phyloP scores from a whole-genome alignment of 2,797 vertebrate species.

The Gallinago stenura region DNA sequence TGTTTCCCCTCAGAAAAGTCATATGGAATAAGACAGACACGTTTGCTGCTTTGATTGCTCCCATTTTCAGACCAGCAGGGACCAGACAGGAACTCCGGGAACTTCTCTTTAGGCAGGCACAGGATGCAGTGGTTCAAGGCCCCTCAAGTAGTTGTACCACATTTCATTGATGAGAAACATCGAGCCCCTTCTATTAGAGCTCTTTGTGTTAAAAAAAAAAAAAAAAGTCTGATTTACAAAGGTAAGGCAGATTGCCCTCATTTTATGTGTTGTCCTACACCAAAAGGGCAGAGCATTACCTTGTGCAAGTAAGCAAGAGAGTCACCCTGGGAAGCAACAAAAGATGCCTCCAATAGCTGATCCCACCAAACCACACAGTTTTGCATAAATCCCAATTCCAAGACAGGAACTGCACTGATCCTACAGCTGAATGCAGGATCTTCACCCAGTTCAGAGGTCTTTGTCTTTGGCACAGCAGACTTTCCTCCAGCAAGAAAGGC shows the following conservation, averaged over 20 bases:
- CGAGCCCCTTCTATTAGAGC: not conserved
- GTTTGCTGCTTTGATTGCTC: not conserved
- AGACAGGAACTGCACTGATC: not conserved
- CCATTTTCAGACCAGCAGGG: not conserved
- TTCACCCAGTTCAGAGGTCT: not conserved
- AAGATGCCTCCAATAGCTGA: not conserved
- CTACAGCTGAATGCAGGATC: not conserved
- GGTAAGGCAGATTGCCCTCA: not conserved
- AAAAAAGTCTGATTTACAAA: not conserved
- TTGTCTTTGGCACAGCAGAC: not conserved
- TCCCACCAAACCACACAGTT: not conserved
- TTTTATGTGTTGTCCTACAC: not conserved
- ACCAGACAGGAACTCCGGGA: not conserved
- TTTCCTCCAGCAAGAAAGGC: not conserved
- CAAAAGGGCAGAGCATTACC: not conserved
- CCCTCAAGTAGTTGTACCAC: not conserved
- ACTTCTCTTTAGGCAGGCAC: not conserved
- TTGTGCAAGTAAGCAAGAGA: not conserved
- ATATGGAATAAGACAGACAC: not conserved
- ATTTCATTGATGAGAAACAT: not conserved
- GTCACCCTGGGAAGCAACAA: not conserved
- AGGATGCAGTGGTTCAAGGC: not conserved
- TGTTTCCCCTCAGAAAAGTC: slow-evolving; percentile 16
- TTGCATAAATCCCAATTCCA: not conserved
- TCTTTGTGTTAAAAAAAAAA: not conserved